A percentile compares a stretch with the other conserved stretches of the same genome.
Conservation (phyloP, 2,113 vertebrate species). For the Mus pahari region DNA sequence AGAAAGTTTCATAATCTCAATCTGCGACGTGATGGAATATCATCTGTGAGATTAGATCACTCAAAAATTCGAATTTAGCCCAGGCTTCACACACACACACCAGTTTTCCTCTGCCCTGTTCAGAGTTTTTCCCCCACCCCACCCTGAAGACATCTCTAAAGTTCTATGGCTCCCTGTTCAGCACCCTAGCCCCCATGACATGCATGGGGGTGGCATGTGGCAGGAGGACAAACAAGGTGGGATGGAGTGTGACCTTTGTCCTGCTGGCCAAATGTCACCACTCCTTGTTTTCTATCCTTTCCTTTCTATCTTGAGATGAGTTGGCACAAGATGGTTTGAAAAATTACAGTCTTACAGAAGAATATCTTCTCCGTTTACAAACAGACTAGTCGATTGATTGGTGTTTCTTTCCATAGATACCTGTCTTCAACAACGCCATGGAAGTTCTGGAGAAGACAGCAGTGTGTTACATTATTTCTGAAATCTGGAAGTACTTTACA, state of each 20-base stretch:
- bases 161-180: neutral
- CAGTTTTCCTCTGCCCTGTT: neutral
- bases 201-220: neutral
- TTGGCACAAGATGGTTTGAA: neutral
- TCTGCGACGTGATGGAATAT: neutral
- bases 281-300: conserved; percentile 7
- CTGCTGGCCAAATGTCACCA: conserved; percentile 4
- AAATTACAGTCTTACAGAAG: neutral
- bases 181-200: neutral
- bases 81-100: neutral
- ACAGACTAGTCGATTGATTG: neutral
- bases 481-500: conserved; percentile 19
- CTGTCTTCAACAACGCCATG: neutral
- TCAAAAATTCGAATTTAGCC: conserved; percentile 33
- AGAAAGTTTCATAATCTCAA: conserved; percentile 44
- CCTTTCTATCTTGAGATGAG: conserved; percentile 12
- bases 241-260: conserved; percentile 37
- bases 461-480: neutral
- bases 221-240: conserved; percentile 28
- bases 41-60: conserved; percentile 50
- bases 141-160: neutral
- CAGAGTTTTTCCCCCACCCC: neutral
- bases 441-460: neutral
- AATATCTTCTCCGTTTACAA: conserved; percentile 12
- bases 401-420: neutral